Evolutionary conservation across 1,140 invertebrate genomes (phyloP).

Genomic region (Drosophila fuyamai): DNA sequence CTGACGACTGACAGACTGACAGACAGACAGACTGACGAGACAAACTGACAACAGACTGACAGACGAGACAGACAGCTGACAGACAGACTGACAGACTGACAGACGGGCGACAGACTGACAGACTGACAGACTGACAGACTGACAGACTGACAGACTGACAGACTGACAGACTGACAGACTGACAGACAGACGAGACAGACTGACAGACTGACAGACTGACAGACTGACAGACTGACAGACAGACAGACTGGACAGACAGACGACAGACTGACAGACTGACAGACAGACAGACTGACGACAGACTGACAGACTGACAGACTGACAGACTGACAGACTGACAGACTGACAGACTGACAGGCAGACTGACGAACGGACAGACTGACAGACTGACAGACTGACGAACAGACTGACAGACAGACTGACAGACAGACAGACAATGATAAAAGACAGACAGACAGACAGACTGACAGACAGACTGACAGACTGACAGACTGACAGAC

Average conservation of each 20-base stretch:
- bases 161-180: background rate
- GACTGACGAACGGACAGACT: no score
- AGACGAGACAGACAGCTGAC: background rate
- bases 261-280: background rate
- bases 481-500: constrained; percentile 1
- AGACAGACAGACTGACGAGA: background rate
- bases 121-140: background rate
- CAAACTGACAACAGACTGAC: background rate
- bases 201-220: background rate
- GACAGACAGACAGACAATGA: background rate
- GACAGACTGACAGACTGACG: background rate
- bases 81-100: background rate
- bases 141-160: background rate
- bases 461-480: background rate
- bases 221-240: background rate
- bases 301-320: background rate
- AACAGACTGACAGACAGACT: background rate
- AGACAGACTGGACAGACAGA: background rate
- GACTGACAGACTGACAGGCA: background rate
- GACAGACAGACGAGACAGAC: background rate
- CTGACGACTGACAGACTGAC: constrained; percentile 1
- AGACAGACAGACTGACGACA: no score
- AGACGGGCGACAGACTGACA: background rate
- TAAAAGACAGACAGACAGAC: background rate
- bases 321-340: background rate